A percentile compares a stretch with the other conserved stretches of the same genome.
Conservation (phyloP, 2,888 invertebrate genomes). For the Atethmia centrago region DNA sequence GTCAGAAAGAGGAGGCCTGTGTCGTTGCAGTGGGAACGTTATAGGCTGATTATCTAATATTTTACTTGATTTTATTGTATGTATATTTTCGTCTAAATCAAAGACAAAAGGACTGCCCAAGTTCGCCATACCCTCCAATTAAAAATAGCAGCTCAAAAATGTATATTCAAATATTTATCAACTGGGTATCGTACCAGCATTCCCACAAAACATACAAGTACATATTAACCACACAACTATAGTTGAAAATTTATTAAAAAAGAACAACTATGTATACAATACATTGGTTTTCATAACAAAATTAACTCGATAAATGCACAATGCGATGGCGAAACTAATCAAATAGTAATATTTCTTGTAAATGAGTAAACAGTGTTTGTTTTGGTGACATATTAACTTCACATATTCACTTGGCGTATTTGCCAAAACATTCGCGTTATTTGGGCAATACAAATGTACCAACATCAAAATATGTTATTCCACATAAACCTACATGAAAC, state of each 20-base stretch:
- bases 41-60: background rate
- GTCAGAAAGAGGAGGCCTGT: background rate
- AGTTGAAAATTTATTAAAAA: constrained; percentile 44
- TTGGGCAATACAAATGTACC: background rate
- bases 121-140: too few species aligned
- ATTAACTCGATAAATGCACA: constrained; percentile 64
- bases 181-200: background rate
- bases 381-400: background rate
- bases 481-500: too few species aligned
- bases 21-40: background rate
- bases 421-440: background rate
- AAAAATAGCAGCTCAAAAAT: constrained; percentile 10
- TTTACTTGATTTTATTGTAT: background rate
- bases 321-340: constrained; percentile 60
- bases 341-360: constrained; percentile 37
- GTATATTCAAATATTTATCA: constrained; percentile 11
- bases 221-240: constrained; percentile 58
- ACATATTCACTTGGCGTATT: constrained; percentile 11
- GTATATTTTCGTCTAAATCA: background rate
- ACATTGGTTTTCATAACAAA: constrained; percentile 49
- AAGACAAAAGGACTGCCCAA: background rate
- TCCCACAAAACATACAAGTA: constrained; percentile 65
- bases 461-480: too few species aligned
- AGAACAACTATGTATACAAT: constrained; percentile 53
- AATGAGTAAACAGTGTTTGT: constrained; percentile 33